These are phyloP conservation scores for Chloroceryle amazona DNA, from an alignment of 2,797 vertebrate genomes.

Conservation along the genomic window DNA sequence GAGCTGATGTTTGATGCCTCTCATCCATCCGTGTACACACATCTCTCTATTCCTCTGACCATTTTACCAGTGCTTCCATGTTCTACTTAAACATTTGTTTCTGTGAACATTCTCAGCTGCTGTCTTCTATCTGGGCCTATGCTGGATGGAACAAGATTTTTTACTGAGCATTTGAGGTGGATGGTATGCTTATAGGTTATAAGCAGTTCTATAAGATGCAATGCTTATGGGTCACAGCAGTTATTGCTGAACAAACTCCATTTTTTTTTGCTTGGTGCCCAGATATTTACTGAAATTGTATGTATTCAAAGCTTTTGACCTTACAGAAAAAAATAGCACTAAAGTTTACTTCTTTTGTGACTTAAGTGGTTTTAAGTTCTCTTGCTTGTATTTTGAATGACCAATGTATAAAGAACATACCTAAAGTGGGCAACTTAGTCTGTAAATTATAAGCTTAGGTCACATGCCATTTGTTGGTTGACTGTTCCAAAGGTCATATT, in stretches of 20 bases:
- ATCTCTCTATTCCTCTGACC: background rate
- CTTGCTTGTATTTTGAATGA: background rate
- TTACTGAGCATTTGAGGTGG: background rate
- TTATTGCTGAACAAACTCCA: background rate
- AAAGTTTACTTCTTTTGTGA: background rate
- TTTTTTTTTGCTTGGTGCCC: background rate
- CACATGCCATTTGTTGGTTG: constrained; percentile 9
- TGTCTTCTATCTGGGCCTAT: background rate
- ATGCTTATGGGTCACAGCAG: background rate
- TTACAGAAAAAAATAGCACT: background rate
- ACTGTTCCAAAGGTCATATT: constrained; percentile 53
- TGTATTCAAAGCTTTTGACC: background rate
- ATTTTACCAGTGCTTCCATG: background rate
- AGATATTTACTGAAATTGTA: background rate
- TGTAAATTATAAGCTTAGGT: constrained; percentile 56
- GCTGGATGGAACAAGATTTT: background rate
- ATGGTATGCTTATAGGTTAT: background rate
- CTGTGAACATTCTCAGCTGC: background rate
- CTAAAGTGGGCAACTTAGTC: constrained; percentile 9
- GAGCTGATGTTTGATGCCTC: background rate
- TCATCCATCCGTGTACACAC: background rate
- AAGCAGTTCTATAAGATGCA: background rate
- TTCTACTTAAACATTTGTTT: background rate
- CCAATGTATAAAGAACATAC: background rate
- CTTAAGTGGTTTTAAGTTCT: background rate